Percentiles rank a stretch among this genome's conserved stretches.
These are phyloP conservation scores for Luperina testacea DNA, from an alignment of 2,888 invertebrate species.

Conservation along the genomic window DNA sequence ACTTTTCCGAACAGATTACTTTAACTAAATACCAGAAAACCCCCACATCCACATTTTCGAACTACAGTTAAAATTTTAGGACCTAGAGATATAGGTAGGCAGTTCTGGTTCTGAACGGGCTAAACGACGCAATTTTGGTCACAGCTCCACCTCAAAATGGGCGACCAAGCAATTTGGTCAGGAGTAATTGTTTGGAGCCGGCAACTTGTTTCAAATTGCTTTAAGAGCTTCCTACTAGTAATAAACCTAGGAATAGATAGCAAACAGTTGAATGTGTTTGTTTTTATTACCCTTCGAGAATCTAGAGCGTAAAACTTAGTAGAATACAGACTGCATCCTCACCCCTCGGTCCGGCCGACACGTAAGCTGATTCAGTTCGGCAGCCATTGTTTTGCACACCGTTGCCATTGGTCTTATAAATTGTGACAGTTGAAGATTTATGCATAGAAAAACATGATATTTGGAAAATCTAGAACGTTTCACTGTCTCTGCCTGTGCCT, in stretches of 20 bases:
- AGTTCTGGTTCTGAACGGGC: slow-evolving; percentile 58
- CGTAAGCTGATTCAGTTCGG: not conserved
- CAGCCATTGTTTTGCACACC: not conserved
- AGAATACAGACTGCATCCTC: not conserved
- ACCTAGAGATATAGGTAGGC: slow-evolving; percentile 33
- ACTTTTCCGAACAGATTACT: not conserved
- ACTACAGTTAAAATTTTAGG: not conserved
- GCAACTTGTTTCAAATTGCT: slow-evolving; percentile 54
- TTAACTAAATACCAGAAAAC: not conserved
- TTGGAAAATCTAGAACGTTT: not conserved
- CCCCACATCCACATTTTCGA: not conserved
- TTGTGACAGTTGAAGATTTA: not conserved
- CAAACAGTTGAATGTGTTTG: slow-evolving; percentile 40
- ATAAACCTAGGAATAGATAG: slow-evolving; percentile 33
- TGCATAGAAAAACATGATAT: not conserved
- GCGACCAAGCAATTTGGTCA: slow-evolving; percentile 65
- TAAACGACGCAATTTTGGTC: slow-evolving; percentile 78
- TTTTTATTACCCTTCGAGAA: slow-evolving; percentile 39
- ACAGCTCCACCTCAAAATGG: slow-evolving; percentile 78
- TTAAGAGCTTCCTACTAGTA: slow-evolving; percentile 37
- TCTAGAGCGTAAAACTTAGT: not conserved
- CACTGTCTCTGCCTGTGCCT: not conserved
- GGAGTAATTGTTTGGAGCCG: slow-evolving; percentile 61
- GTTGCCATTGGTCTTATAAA: not conserved
- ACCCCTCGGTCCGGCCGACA: not conserved